phyloP scores from a whole-genome alignment of 2,797 vertebrate genomes.

The Enteromius viviparus region DNA sequence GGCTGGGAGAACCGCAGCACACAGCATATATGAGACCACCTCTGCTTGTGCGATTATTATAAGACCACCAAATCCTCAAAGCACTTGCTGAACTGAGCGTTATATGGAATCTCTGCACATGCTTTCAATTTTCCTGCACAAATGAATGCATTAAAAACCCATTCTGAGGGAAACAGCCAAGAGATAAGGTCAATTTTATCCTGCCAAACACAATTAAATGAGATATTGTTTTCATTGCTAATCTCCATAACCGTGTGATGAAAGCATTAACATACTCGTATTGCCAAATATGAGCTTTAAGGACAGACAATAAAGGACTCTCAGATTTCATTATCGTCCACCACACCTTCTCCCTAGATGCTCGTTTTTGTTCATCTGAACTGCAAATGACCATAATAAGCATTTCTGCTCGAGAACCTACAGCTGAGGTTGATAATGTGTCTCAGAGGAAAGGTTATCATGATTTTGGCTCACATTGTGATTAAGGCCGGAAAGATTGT shows the following conservation, averaged over 20 bases:
- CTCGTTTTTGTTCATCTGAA: slow-evolving; percentile 31
- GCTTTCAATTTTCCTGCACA: slow-evolving; percentile 23
- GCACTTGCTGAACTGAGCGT: slow-evolving; percentile 1
- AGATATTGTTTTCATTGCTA: slow-evolving; percentile 43
- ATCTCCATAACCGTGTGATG: slow-evolving; percentile 27
- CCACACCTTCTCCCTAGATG: slow-evolving; percentile 45
- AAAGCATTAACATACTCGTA: slow-evolving; percentile 27
- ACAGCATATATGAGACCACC: slow-evolving; percentile 14
- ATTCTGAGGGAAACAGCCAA: slow-evolving; percentile 6
- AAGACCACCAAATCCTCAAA: slow-evolving; percentile 28
- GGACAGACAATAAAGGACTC: background rate
- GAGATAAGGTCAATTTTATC: slow-evolving; percentile 38
- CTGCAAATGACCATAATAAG: slow-evolving; percentile 31
- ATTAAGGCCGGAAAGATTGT: background rate
- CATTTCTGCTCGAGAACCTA: background rate
- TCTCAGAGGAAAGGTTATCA: slow-evolving; percentile 19
- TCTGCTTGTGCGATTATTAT: background rate
- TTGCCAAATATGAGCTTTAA: slow-evolving; percentile 22
- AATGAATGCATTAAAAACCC: slow-evolving; percentile 32
- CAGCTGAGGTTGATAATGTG: slow-evolving; percentile 2
- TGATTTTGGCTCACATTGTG: slow-evolving; percentile 11
- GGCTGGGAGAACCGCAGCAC: slow-evolving; percentile 17
- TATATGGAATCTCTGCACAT: slow-evolving; percentile 26
- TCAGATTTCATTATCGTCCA: slow-evolving; percentile 40
- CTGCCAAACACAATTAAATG: slow-evolving; percentile 14